A percentile compares a stretch with the other conserved stretches of the same genome.
These are phyloP conservation scores for Nibea albiflora DNA, from an alignment of 2,113 vertebrate genomes.

Conservation along the genomic window DNA sequence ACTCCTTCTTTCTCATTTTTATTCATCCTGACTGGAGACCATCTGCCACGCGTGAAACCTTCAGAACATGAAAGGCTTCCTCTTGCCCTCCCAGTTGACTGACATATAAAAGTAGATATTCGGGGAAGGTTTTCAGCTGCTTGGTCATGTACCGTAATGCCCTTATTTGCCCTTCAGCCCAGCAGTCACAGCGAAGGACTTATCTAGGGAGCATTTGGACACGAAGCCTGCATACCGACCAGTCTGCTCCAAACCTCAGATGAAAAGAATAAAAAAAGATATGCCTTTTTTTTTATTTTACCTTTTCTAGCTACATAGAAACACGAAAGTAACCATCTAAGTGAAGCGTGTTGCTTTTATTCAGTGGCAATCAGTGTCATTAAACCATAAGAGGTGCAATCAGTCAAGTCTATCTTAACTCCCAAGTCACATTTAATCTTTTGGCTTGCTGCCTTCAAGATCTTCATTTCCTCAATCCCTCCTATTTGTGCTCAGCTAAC, in stretches of 20 bases:
- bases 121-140: neutral
- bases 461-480: conserved; percentile 46
- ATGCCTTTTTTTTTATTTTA: neutral
- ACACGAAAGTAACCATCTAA: neutral
- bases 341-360: neutral
- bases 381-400: neutral
- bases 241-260: conserved; percentile 6
- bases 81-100: neutral
- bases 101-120: conserved; percentile 6
- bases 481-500: conserved; percentile 50
- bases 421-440: conserved; percentile 50
- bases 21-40: neutral
- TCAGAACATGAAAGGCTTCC: conserved; percentile 5
- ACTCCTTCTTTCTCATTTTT: conserved; percentile 1
- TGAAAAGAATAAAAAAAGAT: neutral
- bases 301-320: neutral
- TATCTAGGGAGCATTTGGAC: neutral
- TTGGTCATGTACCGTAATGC: conserved; percentile 15
- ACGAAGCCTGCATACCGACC: conserved; percentile 7
- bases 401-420: conserved; percentile 9
- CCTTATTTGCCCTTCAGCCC: conserved; percentile 40
- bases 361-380: neutral
- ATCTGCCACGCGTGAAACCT: conserved; percentile 3
- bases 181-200: conserved; percentile 25
- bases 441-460: conserved; percentile 27